Percentiles rank a stretch among this genome's conserved stretches.
Evolutionary conservation across 2,888 invertebrate species (phyloP).

Genomic region (Cabera pusaria): DNA sequence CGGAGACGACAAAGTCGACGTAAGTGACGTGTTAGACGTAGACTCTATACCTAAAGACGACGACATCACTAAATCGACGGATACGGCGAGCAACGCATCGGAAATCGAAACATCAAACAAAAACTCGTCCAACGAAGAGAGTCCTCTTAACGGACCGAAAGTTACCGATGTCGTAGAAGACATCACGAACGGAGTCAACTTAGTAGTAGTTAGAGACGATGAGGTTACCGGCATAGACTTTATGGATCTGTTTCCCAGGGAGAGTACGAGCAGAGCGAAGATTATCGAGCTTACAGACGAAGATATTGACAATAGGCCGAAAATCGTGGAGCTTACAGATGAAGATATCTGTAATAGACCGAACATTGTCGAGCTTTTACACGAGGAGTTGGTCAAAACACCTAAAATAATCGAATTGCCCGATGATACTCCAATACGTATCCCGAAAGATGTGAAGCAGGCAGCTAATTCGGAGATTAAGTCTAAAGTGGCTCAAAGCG

Average conservation of each 20-base stretch:
- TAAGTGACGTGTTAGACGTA: constrained; percentile 35
- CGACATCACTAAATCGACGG: constrained; percentile 19
- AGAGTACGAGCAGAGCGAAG: background rate
- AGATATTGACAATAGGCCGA: background rate
- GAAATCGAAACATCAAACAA: constrained; percentile 17
- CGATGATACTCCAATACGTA: constrained; percentile 2
- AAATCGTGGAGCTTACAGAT: background rate
- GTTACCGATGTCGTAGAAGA: constrained; percentile 4
- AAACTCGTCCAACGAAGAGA: constrained; percentile 12
- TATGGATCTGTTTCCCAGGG: background rate
- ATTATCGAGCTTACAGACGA: background rate
- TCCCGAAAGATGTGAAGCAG: constrained; percentile 14
- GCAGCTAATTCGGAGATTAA: constrained; percentile 11
- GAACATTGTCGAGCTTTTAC: constrained; percentile 4
- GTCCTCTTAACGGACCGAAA: constrained; percentile 16
- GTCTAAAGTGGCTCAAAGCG: constrained; percentile 2
- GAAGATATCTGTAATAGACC: background rate
- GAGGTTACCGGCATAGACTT: too few species aligned
- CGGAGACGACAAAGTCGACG: constrained; percentile 41
- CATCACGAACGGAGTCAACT: constrained; percentile 3
- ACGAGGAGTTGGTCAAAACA: constrained; percentile 3
- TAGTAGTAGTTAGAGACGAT: background rate
- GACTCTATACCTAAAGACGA: constrained; percentile 13
- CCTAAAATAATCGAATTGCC: constrained; percentile 5
- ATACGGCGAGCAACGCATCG: constrained; percentile 16